Base-by-base conservation (phyloP, 2,113 vertebrate species). In the Todiramphus chloris region DNA sequence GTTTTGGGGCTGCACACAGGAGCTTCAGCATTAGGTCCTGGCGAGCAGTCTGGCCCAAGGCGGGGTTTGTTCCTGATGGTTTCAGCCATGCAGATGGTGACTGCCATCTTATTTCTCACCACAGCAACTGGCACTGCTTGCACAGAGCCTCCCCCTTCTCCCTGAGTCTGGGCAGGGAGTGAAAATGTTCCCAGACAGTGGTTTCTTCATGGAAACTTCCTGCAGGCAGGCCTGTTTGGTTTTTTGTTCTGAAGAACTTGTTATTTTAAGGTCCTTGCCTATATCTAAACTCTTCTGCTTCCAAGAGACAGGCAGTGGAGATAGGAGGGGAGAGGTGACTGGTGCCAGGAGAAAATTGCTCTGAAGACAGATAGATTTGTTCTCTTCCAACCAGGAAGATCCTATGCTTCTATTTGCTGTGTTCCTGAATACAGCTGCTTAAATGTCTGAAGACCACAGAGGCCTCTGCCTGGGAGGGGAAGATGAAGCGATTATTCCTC, bases 101-200 rank as follows among this genome's bases (percentile, higher is more conserved):
- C 39, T 23, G 24, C 50, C 25, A 2, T 11, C 43, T 30, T 21
- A 5, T 3, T 48, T 30, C 39, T 62, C 0, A 0, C 30, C 30
- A 5, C 37, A 31, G 53, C 13, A 16, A 23, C 19, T 11, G 24
- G 8, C 25, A 6, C 39, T 5, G 60, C 60, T 74, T 55, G n/a
- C 17, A 7, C 8, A 41, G 56, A 46, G 63, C 41, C 15, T n/a
- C 46, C 27, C n/a, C 16, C 7, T 35, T 43, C 24, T 73, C 74
- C 39, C 66, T 4, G 1, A 1, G 20, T 10, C 44, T 0, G 0
- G 64, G 9, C 30, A 43, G 33, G 48, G 39, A 14, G 1, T 67
- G 20, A 12, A 41, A 53, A 12, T 9, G 15, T 76, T 89, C 39
- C 27, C 56, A 51, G 77, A 80, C n/a, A 86, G 16, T 1, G 0